phyloP scores from a whole-genome alignment of 2,888 invertebrate genomes.

The Mimumesa dahlbomi region DNA sequence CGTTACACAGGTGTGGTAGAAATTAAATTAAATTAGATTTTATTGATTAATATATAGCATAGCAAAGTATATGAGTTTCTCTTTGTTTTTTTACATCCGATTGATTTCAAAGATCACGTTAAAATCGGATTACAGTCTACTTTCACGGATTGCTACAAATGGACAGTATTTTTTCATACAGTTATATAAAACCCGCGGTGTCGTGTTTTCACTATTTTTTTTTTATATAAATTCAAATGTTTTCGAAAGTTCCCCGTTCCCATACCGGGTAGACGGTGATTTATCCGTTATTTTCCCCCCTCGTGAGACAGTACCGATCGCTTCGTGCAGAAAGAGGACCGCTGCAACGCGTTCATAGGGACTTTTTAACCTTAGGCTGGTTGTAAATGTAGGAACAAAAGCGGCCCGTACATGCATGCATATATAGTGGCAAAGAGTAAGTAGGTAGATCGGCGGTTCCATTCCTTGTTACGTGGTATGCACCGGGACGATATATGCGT shows the following conservation, averaged over 20 bases:
- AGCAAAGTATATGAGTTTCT: too few relatives aligned
- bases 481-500: constrained; percentile 31
- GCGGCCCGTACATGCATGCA: constrained; percentile 54
- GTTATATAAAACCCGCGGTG: too few relatives aligned
- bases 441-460: constrained; percentile 46
- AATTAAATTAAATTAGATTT: too few relatives aligned
- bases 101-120: too few relatives aligned
- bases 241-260: background rate
- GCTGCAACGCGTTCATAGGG: constrained; percentile 27
- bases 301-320: background rate
- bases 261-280: background rate
- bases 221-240: background rate
- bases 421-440: constrained; percentile 30
- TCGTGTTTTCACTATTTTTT: background rate
- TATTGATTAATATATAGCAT: too few relatives aligned
- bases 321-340: constrained; percentile 36
- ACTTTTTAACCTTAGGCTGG: constrained; percentile 45
- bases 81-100: too few relatives aligned
- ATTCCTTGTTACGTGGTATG: constrained; percentile 54
- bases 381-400: constrained; percentile 66
- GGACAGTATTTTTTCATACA: too few relatives aligned
- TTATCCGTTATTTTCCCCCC: constrained; percentile 17
- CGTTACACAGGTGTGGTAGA: too few relatives aligned
- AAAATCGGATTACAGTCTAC: too few relatives aligned
- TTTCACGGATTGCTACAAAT: too few relatives aligned